phyloP scores from a whole-genome alignment of 2,113 vertebrate species.

The Hyperoodon ampullatus region DNA sequence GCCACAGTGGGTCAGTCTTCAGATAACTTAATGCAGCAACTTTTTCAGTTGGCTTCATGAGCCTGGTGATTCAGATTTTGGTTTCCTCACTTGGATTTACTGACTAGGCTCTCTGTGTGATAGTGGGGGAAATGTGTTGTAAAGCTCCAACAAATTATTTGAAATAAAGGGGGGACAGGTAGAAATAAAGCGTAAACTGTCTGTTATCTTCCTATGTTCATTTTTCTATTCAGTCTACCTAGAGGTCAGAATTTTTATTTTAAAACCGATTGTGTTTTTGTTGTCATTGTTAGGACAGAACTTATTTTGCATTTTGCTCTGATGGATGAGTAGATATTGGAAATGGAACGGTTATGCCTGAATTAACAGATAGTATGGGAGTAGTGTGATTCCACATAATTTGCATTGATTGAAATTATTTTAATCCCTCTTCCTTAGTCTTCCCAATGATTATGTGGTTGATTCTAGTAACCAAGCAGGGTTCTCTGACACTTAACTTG shows the following conservation, averaged over 20 bases:
- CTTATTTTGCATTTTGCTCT: background rate
- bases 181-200: background rate
- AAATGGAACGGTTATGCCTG: background rate
- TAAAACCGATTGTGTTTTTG: background rate
- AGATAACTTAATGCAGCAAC: background rate
- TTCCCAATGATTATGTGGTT: background rate
- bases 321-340: background rate
- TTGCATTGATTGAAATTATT: background rate
- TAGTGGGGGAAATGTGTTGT: background rate
- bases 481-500: background rate
- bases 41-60: background rate
- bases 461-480: background rate
- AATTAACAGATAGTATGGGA: background rate
- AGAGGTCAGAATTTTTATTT: slow-evolving; percentile 4
- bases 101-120: background rate
- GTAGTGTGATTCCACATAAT: background rate
- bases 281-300: background rate
- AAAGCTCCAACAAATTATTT: background rate
- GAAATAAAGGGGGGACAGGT: background rate
- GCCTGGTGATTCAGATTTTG: background rate
- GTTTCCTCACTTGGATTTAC: background rate
- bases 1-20: background rate
- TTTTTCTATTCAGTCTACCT: background rate
- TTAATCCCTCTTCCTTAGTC: background rate
- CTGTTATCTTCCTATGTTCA: background rate